Evolutionary conservation across 2,797 vertebrate genomes (phyloP), one percentile per base, ranked within the genome.

Genomic region (Eospalax fontanierii): DNA sequence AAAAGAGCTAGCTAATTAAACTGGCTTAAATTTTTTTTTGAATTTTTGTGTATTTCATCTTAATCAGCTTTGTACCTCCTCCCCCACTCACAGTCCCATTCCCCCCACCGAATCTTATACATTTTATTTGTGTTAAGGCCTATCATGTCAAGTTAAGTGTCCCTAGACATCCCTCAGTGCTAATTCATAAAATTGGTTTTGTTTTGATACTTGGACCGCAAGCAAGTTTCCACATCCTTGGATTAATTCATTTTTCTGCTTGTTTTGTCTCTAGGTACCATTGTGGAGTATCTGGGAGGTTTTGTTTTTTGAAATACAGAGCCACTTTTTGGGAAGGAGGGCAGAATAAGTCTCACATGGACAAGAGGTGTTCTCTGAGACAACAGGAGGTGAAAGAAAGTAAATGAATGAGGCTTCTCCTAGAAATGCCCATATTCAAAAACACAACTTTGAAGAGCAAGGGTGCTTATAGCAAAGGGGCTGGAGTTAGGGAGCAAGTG

Each of bases 361-460:
- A 71, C 30, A 83, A 95, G 18, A 68, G 75, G 59, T 8, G n/a
- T 54, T 87, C 61, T 81, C 40, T 87, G 76, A 74, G 57, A 46
- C 38, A 79, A 91, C 0, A 86, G 61, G 24, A 92, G 30, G 80
- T 50, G 35, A 86, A 85, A 84, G 30, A 59, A 63, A 87, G 57
- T 16, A 33, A 65, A 76, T 26, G 10, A 40, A 57, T 7, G 10
- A 73, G 43, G 22, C 2, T 85, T 61, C 59, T 30, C 24, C 21
- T 0, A 61, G 43, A 83, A 87, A 75, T 40, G 61, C 57, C 57
- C 57, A 43, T 46, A 73, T 74, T 95, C 24, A 61, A 30, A 89
- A 87, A n/a, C 33, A 57, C 6, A 12, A 50, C 35, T 92, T 30
- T 54, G 61, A 95, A 61, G 43, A 76, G 24, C 12, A 43, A 38